Evolutionary conservation across 2,888 invertebrate species (phyloP), one percentile per base, ranked within the genome.

Genomic region (Trachelus stipa): DNA sequence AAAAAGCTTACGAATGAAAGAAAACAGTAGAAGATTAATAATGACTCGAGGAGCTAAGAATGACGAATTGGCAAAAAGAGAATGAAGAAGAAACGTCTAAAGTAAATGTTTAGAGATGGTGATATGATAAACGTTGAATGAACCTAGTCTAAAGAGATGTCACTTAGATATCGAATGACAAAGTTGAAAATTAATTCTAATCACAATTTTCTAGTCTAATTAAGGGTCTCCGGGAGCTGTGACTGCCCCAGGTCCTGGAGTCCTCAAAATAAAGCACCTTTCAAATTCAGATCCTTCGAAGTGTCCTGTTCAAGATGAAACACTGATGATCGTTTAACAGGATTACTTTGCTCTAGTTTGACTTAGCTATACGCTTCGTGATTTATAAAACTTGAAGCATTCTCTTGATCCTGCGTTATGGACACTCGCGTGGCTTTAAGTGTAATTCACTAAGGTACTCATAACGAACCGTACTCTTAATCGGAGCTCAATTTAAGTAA

Each of bases 241-340:
- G 74, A 87, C 89, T 90, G 90, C 90, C 89, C 90, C 88, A 85
- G 87, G 84, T 82, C 81, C 82, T 79, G 82, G 86, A 86, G 76
- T 80, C 82, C 81, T 73, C 79, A 56, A 56, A 56, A 56, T 56
- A 56, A 56, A 56, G 56, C 23, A 23, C 56, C 56, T 56, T 56
- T 56, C 23, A 56, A 56, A 56, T 56, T 56, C 56, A 56, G 56
- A 56, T 56, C 23, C 56, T 56, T 56, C 56, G 23, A 56, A 56
- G 56, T 23, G 15, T 56, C 56, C 6, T 56, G 56, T 23, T 56
- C 15, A 56, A 23, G 56, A 56, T 56, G 6, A 23, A 23, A 56
- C 23, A 23, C 23, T 9, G 23, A 23, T 15, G 56, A 56, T 56
- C 56, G 0, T 56, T 56, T 23, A 23, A 23, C 2, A 56, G 56